phyloP scores from a whole-genome alignment of 2,888 invertebrate species.

The Octonoba sinensis region DNA sequence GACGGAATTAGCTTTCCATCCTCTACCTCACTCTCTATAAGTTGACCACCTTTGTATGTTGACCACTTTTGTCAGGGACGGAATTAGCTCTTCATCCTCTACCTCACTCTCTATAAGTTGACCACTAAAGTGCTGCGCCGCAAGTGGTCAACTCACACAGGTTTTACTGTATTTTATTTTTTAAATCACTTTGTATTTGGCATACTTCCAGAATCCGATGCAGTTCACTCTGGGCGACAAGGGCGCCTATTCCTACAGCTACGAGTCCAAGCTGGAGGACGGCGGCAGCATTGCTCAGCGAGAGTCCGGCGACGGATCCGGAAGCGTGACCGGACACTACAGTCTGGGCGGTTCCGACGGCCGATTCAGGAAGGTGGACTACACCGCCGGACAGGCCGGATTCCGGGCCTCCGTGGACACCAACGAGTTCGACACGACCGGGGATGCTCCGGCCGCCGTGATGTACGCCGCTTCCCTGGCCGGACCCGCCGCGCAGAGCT shows the following conservation, averaged over 20 bases:
- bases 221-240: conserved; percentile 21
- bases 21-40: no score
- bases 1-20: no score
- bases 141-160: no score
- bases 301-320: conserved; percentile 51
- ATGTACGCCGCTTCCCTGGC: conserved; percentile 43
- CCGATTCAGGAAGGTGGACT: conserved; percentile 66
- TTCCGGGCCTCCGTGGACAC: conserved; percentile 54
- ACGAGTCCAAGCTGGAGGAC: conserved; percentile 2
- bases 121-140: no score
- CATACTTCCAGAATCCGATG: conserved; percentile 23
- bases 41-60: no score
- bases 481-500: conserved; percentile 11
- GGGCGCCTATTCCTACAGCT: conserved; percentile 26
- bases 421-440: conserved; percentile 58
- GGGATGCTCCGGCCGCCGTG: conserved; percentile 46
- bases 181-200: no score
- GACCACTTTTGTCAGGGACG: no score
- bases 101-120: no score
- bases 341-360: conserved; percentile 48
- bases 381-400: conserved; percentile 59
- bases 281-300: conserved; percentile 26
- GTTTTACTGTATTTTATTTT: no score
- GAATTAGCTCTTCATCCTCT: no score
- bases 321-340: conserved; percentile 54